Evolutionary conservation across 2,888 invertebrate genomes (phyloP).

Genomic region (Ectemnius lituratus): DNA sequence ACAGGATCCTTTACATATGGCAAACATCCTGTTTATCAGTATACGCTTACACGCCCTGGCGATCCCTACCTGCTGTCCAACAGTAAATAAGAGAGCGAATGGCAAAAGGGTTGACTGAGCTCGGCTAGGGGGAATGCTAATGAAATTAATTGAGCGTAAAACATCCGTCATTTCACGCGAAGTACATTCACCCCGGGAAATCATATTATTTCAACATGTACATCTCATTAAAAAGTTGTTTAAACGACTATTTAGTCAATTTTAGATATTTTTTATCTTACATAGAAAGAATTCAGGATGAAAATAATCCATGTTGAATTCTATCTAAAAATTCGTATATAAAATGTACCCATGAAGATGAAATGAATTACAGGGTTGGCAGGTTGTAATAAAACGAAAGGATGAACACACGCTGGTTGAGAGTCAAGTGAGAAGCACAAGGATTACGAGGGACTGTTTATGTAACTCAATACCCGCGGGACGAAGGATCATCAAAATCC

Average conservation of each 20-base stretch:
- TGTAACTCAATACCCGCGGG: slow-evolving; percentile 50
- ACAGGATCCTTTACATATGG: slow-evolving; percentile 40
- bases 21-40: slow-evolving; percentile 36
- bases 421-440: slow-evolving; percentile 46
- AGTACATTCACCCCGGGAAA: slow-evolving; percentile 10
- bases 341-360: too few relatives aligned
- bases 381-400: slow-evolving; percentile 44
- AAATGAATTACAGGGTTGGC: not conserved
- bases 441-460: slow-evolving; percentile 63
- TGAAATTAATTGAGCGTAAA: slow-evolving; percentile 58
- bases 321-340: too few relatives aligned
- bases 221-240: too few relatives aligned
- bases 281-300: too few relatives aligned
- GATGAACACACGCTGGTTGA: slow-evolving; percentile 40
- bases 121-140: slow-evolving; percentile 19
- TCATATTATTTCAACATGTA: not conserved
- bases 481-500: slow-evolving; percentile 70
- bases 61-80: slow-evolving; percentile 56
- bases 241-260: too few relatives aligned
- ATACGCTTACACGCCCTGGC: slow-evolving; percentile 14
- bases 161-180: slow-evolving; percentile 14
- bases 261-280: too few relatives aligned
- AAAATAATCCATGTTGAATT: too few relatives aligned
- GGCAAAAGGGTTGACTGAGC: slow-evolving; percentile 42
- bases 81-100: slow-evolving; percentile 29